Evolutionary conservation across 2,113 vertebrate species (phyloP), one percentile per base, ranked within the genome.

Genomic region (Hirundichthys speculiger): DNA sequence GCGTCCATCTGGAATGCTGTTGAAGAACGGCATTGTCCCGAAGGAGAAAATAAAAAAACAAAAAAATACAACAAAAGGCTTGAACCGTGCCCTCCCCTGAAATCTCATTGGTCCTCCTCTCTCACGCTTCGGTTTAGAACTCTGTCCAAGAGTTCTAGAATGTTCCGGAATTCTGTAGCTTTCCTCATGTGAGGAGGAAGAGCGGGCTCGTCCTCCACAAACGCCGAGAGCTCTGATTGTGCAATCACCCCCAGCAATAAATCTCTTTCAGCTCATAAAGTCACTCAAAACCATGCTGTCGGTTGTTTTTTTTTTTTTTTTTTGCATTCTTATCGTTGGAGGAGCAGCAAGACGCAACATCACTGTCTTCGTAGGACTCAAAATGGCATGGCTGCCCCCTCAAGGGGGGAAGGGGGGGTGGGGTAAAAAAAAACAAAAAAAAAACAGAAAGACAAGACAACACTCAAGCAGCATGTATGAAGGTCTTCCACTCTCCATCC

Each of bases 391-490:
- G 84, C 84, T 75, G 82, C 69, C 13, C 69, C 74, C 77, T 57
- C 63, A 48, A 61, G 64, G 77, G 64, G 19, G 57, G 54, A 24
- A 56, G 19, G 66, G 64, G 77, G 64, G 19, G 57, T 53, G 27
- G 56, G 19, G 66, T 64, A 27, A 75, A 77, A 46, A 76, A 41
- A 77, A 47, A 75, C 45, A 18, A 64, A 75, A 83, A 55, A 75
- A 64, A 80, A 48, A 81, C 72, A 73, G 64, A 77, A 75, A 61
- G 66, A 80, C 78, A 68, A 80, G 82, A 83, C 77, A 66, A 82
- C 82, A 78, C 61, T 90, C 67, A 89, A 92, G 88, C 91, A 92
- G 90, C 90, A 91, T 86, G 81, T 89, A 82, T 83, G 77, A 75
- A 74, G 63, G 65, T 84, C 61, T 66, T 24, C 43, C 18, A 45